A percentile compares a stretch with the other conserved stretches of the same genome.
Conservation (phyloP, 1,140 invertebrate species). For the Zeugodacus cucurbitae region DNA sequence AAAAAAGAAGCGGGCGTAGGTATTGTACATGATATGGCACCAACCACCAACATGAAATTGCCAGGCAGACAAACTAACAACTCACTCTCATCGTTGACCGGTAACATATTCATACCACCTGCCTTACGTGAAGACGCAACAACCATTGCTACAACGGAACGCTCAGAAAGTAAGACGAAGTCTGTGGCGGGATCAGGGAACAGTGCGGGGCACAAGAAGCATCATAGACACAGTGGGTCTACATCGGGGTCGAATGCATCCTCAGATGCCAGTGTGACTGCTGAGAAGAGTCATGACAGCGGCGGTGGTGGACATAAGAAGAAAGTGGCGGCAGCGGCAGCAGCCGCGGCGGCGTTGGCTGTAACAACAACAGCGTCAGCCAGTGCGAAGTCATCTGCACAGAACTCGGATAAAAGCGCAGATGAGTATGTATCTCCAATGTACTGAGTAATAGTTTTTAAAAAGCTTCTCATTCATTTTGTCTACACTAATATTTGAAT, state of each 20-base stretch:
- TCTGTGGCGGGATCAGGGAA: neutral
- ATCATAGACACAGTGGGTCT: constrained; percentile 39
- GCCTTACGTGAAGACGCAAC: constrained; percentile 42
- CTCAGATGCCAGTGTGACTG: neutral
- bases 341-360: constrained; percentile 27
- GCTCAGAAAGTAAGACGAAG: constrained; percentile 2
- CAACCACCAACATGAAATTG: constrained; percentile 68
- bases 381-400: constrained; percentile 47
- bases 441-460: neutral
- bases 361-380: constrained; percentile 45
- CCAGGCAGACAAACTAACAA: constrained; percentile 87
- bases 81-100: constrained; percentile 83
- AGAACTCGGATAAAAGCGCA: constrained; percentile 58
- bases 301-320: constrained; percentile 41
- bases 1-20: constrained; percentile 39
- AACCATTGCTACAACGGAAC: neutral
- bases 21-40: constrained; percentile 54
- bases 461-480: neutral
- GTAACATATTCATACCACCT: constrained; percentile 81
- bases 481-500: neutral
- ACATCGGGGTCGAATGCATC: neutral
- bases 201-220: constrained; percentile 18
- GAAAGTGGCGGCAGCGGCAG: constrained; percentile 44
- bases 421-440: constrained; percentile 58
- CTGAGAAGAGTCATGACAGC: neutral